Conservation (phyloP, 2,888 invertebrate species). For the Augiades crinisus region DNA sequence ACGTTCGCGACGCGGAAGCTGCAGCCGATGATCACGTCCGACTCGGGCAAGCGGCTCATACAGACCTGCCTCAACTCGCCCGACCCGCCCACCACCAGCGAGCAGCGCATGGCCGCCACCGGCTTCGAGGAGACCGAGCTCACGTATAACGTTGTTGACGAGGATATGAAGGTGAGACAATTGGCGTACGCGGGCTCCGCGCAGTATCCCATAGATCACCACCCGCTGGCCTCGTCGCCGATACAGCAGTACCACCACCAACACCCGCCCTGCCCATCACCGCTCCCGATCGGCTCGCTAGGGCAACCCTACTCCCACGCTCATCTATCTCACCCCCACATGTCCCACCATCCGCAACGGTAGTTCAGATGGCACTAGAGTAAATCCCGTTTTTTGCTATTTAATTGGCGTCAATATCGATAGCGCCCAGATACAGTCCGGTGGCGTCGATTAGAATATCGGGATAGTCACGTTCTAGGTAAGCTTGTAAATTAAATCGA, state of each 20-base stretch:
- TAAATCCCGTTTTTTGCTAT: conserved; percentile 44
- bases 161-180: conserved; percentile 98
- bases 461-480: conserved; percentile 71
- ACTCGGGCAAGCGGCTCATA: conserved; percentile 97
- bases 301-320: conserved; percentile 77
- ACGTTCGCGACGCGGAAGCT: conserved; percentile 99
- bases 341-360: conserved; percentile 91
- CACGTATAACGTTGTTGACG: conserved; percentile 97
- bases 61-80: conserved; percentile 99
- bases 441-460: conserved; percentile 47
- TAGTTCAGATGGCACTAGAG: conserved; percentile 78
- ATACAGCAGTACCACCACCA: conserved; percentile 87
- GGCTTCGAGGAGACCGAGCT: conserved; percentile 99
- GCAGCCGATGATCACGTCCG: conserved; percentile 99
- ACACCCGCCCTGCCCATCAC: conserved; percentile 88
- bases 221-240: conserved; percentile 84
- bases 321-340: conserved; percentile 85
- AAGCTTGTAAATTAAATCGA: conserved; percentile 51
- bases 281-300: conserved; percentile 82
- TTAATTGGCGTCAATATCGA: conserved; percentile 40
- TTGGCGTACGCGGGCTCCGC: conserved; percentile 92
- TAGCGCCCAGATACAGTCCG: conserved; percentile 32
- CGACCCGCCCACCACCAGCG: conserved; percentile 92
- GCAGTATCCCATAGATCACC: conserved; percentile 86
- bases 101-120: conserved; percentile 98